Conservation (phyloP, 2,113 vertebrate genomes). For the Pelobates fuscus region DNA sequence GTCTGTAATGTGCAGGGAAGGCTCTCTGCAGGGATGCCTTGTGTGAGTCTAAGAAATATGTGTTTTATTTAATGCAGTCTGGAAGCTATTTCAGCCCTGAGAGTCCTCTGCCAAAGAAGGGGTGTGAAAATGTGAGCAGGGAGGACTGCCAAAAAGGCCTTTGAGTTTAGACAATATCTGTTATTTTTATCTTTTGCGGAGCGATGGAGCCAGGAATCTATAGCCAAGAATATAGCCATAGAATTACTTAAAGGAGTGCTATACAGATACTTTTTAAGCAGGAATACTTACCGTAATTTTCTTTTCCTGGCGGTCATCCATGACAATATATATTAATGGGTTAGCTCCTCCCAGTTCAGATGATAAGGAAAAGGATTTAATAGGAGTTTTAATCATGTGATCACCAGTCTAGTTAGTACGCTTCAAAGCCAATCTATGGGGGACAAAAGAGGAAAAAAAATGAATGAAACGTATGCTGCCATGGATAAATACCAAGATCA, state of each 20-base stretch:
- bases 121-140: slow-evolving; percentile 23
- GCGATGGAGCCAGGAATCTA: slow-evolving; percentile 15
- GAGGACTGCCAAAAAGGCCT: slow-evolving; percentile 28
- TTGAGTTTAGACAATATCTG: slow-evolving; percentile 44
- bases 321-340: too few relatives aligned
- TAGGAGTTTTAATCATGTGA: too few relatives aligned
- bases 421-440: too few relatives aligned
- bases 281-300: too few relatives aligned
- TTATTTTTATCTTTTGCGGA: slow-evolving; percentile 33
- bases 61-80: slow-evolving; percentile 45
- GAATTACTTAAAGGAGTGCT: neutral
- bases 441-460: too few relatives aligned
- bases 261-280: too few relatives aligned
- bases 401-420: too few relatives aligned
- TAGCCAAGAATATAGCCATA: neutral
- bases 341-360: too few relatives aligned
- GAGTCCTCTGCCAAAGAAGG: slow-evolving; percentile 30
- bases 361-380: too few relatives aligned
- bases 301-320: too few relatives aligned
- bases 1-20: neutral
- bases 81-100: slow-evolving; percentile 30
- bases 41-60: slow-evolving; percentile 23
- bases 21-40: slow-evolving; percentile 22
- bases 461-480: too few relatives aligned
- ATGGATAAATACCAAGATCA: too few relatives aligned